Evolutionary conservation across 2,797 vertebrate genomes (phyloP).

Genomic region (Lepus oiostolus): DNA sequence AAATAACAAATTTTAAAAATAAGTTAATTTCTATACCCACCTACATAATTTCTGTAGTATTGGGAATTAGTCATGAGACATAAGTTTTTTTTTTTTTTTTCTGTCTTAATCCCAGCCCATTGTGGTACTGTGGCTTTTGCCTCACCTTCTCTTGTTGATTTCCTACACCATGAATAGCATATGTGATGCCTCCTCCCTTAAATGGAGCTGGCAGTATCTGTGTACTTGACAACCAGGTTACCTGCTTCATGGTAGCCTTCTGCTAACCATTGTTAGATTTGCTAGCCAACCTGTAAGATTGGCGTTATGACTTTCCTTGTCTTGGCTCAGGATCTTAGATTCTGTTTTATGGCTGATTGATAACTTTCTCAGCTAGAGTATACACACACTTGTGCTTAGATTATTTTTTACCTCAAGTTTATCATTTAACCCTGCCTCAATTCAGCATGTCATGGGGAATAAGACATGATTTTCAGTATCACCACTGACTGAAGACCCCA

Average conservation of each 20-base stretch:
- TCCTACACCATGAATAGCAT: not conserved
- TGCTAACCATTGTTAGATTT: not conserved
- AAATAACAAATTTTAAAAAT: slow-evolving; percentile 56
- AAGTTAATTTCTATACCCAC: not conserved
- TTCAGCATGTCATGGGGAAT: not conserved
- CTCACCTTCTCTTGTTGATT: fast-evolving
- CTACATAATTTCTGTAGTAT: not conserved
- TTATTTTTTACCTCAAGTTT: not conserved
- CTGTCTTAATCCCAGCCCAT: not conserved
- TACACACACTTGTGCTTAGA: not conserved
- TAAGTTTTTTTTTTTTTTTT: not conserved
- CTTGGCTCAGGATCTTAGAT: not conserved
- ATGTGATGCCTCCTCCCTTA: not conserved
- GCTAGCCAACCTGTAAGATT: not conserved
- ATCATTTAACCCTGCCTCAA: not conserved
- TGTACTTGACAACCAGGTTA: not conserved
- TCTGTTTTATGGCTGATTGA: not conserved
- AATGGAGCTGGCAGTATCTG: not conserved
- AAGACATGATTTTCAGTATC: slow-evolving; percentile 4
- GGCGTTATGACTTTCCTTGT: not conserved
- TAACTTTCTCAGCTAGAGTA: not conserved
- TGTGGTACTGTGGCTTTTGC: not conserved
- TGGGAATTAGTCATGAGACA: not conserved
- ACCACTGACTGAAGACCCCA: not conserved
- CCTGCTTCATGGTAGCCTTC: not conserved